A percentile compares a stretch with the other conserved stretches of the same genome.
Evolutionary conservation across 2,797 vertebrate genomes (phyloP).

Genomic region (Nothura maculosa): DNA sequence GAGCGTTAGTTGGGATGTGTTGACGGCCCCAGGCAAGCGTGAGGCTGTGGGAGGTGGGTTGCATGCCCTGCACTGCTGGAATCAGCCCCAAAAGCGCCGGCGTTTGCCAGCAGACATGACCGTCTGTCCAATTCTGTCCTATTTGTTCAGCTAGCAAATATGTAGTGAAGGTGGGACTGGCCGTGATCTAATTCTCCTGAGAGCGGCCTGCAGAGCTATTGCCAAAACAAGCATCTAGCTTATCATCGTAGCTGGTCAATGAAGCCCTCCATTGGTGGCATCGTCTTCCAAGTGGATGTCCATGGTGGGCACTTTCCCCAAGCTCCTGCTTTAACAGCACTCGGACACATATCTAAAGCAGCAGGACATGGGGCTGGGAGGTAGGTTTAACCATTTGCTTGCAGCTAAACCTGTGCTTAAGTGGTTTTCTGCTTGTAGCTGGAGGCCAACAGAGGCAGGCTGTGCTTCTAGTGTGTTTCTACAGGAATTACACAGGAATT

Average conservation of each 20-base stretch:
- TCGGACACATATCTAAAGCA: not conserved
- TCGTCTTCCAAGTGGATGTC: not conserved
- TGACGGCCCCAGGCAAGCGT: not conserved
- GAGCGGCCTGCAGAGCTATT: not conserved
- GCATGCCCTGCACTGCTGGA: not conserved
- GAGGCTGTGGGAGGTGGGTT: not conserved
- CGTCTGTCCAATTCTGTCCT: not conserved
- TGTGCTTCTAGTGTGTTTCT: not conserved
- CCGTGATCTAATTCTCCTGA: conserved; percentile 34
- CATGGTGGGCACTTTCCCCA: not conserved
- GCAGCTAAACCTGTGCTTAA: not conserved
- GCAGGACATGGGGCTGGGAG: not conserved
- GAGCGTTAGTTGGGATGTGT: not conserved
- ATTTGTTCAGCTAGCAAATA: conserved; percentile 36
- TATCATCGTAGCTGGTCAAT: not conserved
- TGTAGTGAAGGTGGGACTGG: conserved; percentile 42
- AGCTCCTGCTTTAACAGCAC: fast-evolving
- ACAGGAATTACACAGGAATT: not conserved
- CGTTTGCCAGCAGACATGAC: conserved; percentile 13
- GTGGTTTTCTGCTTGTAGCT: not conserved
- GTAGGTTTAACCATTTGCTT: fast-evolving
- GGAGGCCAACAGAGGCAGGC: not conserved
- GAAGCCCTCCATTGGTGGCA: fast-evolving
- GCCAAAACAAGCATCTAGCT: not conserved
- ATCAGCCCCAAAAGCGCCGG: fast-evolving